Evolutionary conservation across 2,797 vertebrate species (phyloP).

Genomic region (Leptodactylus fallax): DNA sequence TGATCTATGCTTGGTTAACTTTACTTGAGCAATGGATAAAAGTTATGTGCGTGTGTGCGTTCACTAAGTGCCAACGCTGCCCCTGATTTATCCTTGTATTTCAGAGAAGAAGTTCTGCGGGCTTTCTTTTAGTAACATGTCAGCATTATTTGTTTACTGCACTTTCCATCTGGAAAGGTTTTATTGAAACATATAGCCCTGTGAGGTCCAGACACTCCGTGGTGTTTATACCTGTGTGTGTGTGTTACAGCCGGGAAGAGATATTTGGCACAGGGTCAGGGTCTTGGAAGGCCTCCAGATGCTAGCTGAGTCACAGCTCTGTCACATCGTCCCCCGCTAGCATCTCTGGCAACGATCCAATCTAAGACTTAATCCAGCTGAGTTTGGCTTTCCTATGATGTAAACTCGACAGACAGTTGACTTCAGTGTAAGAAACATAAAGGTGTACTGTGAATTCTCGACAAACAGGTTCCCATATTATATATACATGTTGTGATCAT

Average conservation of each 20-base stretch:
- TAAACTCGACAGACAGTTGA: neutral
- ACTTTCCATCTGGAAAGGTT: neutral
- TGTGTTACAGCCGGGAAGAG: neutral
- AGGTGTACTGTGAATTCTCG: neutral
- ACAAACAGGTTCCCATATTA: neutral
- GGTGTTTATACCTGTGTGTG: conserved; percentile 39
- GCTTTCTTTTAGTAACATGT: conserved; percentile 8
- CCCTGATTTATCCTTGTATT: neutral
- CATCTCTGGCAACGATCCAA: conserved; percentile 34
- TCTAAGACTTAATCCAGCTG: conserved; percentile 13
- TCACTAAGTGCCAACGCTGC: neutral
- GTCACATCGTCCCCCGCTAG: conserved; percentile 25
- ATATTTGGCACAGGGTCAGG: neutral
- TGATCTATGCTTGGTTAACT: neutral
- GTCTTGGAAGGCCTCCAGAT: conserved; percentile 37
- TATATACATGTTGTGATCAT: neutral
- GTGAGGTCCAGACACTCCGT: neutral
- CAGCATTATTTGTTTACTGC: conserved; percentile 6
- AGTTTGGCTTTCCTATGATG: conserved; percentile 27
- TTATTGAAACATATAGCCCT: conserved; percentile 10
- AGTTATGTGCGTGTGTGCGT: no score
- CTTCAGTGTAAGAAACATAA: conserved; percentile 4
- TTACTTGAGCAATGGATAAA: neutral
- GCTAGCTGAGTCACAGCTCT: conserved; percentile 33
- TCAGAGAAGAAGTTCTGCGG: neutral